Conservation (phyloP, 2,888 invertebrate species). For the Pseudanteris insignis region DNA sequence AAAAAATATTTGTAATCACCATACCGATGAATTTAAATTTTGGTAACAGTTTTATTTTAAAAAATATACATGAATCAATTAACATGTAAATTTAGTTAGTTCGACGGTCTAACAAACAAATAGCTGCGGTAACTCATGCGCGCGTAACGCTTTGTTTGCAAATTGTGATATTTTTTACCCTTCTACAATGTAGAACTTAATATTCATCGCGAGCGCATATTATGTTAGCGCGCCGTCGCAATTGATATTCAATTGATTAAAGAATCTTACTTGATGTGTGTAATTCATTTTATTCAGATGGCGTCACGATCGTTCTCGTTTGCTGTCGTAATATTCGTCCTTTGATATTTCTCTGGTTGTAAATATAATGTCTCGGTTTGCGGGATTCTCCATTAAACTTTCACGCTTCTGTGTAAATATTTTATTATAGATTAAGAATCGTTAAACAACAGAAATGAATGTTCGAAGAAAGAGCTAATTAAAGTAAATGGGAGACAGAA, state of each 20-base stretch:
- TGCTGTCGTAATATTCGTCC: constrained; percentile 25
- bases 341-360: constrained; percentile 24
- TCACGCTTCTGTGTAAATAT: constrained; percentile 44
- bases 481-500: constrained; percentile 2
- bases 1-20: background rate
- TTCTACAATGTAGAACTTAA: constrained; percentile 32
- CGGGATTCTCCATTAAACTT: constrained; percentile 40
- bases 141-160: constrained; percentile 32
- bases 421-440: constrained; percentile 40
- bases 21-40: background rate
- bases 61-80: too few relatives aligned
- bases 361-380: constrained; percentile 35
- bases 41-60: too few relatives aligned
- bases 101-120: constrained; percentile 26
- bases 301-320: constrained; percentile 13
- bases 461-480: constrained; percentile 1
- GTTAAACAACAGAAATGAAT: constrained; percentile 8
- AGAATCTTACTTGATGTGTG: background rate
- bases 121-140: constrained; percentile 3
- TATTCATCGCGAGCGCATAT: constrained; percentile 31
- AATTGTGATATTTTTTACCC: constrained; percentile 42
- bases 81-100: constrained; percentile 9
- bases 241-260: background rate
- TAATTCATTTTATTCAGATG: constrained; percentile 13
- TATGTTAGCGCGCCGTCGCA: constrained; percentile 21